Evolutionary conservation across 2,113 vertebrate genomes (phyloP).

Genomic region (Lagopus leucura): DNA sequence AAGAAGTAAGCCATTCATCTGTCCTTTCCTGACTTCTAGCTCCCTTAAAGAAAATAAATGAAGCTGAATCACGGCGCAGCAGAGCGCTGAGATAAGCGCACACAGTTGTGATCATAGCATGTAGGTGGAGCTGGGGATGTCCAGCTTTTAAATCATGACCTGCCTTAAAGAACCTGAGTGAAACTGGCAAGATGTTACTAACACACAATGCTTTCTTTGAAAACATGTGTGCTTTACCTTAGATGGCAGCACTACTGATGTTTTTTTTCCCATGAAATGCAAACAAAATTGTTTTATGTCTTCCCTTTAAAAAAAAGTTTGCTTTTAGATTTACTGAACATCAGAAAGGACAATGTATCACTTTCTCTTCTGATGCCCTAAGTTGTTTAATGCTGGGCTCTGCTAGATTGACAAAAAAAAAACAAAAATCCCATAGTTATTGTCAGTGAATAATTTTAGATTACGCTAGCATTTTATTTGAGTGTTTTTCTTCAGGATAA

Average conservation of each 20-base stretch:
- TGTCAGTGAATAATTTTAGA: slow-evolving; percentile 49
- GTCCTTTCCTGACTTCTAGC: not conserved
- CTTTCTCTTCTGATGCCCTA: not conserved
- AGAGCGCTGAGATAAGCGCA: not conserved
- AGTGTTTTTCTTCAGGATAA: slow-evolving; percentile 46
- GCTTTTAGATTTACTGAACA: not conserved
- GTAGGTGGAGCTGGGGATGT: not conserved
- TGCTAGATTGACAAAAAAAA: not conserved
- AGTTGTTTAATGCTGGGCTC: not conserved
- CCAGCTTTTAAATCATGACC: not conserved
- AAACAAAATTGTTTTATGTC: not conserved
- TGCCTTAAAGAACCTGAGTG: not conserved
- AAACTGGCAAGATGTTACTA: not conserved
- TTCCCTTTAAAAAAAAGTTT: not conserved
- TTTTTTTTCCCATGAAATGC: not conserved
- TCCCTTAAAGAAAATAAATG: slow-evolving; percentile 4
- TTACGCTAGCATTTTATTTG: slow-evolving; percentile 39
- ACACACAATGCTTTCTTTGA: not conserved
- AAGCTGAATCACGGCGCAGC: not conserved
- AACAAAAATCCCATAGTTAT: not conserved
- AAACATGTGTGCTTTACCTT: slow-evolving; percentile 11
- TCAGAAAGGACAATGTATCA: not conserved
- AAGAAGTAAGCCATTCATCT: not conserved
- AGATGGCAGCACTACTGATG: not conserved
- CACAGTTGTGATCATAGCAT: not conserved